Base-by-base conservation (phyloP, 2,888 invertebrate genomes). In the Tubulanus polymorphus region DNA sequence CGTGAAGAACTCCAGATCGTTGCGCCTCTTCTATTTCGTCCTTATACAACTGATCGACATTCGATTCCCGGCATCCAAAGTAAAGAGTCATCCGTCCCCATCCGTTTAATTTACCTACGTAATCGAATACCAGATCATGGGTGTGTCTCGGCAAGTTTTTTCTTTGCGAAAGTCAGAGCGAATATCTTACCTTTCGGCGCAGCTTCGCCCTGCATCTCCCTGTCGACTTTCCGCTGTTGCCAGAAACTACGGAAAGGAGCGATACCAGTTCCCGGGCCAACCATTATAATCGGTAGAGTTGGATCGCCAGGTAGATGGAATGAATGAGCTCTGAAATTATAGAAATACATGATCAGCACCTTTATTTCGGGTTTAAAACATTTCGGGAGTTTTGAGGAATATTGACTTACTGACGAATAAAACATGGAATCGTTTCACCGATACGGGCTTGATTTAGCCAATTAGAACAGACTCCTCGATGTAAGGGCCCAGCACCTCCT, bases 221-320 rank as follows among this genome's bases (percentile, higher is more conserved):
- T n/a, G n/a, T n/a, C n/a, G n/a, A n/a, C n/a, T n/a, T n/a, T n/a
- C n/a, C n/a, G n/a, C 68, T 94, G 91, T 74, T 93, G 91, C 94
- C 93, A 94, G 76, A 94, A 94, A 23, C 90, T 89, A 69, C 93
- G 83, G 81, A 94, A 95, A 0, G 95, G 94, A 0, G 94, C 94
- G 51, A 95, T 91, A 2, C 95, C 94, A 0, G 94, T 94, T 23
- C 95, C 80, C 0, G 79, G 74, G 0, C 79, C 79, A 41, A 94
- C 90, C 70, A 95, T 81, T 60, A 95, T 87, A 32, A 93, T 84
- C 1, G 94, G 93, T 48, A 86, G 84, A 48, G 85, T 84, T 15
- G 84, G 74, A 71, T 93, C 88, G 55, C 84, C 81, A 0, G 94
- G 94, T 70, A 72, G 60, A 54, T 67, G 70, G 63, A 73, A 73